Evolutionary conservation across 2,888 invertebrate genomes (phyloP).

Genomic region (Melanostoma scalare): DNA sequence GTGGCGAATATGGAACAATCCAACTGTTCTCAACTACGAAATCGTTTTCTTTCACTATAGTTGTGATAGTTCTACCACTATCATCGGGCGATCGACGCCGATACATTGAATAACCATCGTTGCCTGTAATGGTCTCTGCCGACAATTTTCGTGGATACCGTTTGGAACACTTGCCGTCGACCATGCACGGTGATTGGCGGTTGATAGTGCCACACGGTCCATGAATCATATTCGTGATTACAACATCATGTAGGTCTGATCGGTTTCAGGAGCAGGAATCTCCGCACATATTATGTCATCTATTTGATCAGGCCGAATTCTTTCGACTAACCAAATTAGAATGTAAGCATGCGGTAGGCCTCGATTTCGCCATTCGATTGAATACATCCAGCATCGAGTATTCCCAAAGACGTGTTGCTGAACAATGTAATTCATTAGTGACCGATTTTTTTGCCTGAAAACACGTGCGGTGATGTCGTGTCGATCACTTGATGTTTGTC

Average conservation of each 20-base stretch:
- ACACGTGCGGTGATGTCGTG: slow-evolving; percentile 50
- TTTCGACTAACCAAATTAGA: too few relatives aligned
- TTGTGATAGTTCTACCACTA: slow-evolving; percentile 49
- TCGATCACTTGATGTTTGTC: slow-evolving; percentile 23
- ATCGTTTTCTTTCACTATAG: slow-evolving; percentile 55
- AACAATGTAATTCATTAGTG: too few relatives aligned
- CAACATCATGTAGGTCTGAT: slow-evolving; percentile 73
- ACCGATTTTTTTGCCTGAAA: slow-evolving; percentile 33
- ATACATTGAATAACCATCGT: slow-evolving; percentile 77
- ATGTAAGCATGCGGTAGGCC: too few relatives aligned
- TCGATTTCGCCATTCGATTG: too few relatives aligned
- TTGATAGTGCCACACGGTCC: slow-evolving; percentile 77
- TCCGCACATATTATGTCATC: slow-evolving; percentile 58
- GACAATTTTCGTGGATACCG: slow-evolving; percentile 72
- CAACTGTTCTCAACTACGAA: slow-evolving; percentile 21
- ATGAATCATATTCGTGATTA: slow-evolving; percentile 77
- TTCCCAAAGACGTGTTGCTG: too few relatives aligned
- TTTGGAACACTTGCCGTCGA: slow-evolving; percentile 77
- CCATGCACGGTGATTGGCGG: slow-evolving; percentile 79
- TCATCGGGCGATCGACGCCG: slow-evolving; percentile 65
- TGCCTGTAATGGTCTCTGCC: slow-evolving; percentile 74
- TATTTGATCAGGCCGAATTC: too few relatives aligned
- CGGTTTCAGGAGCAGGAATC: slow-evolving; percentile 75
- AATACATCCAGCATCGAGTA: too few relatives aligned
- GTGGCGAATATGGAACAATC: slow-evolving; percentile 16